These are phyloP conservation scores for Orthosia gracilis DNA, from an alignment of 2,888 invertebrate genomes.

Conservation along the genomic window DNA sequence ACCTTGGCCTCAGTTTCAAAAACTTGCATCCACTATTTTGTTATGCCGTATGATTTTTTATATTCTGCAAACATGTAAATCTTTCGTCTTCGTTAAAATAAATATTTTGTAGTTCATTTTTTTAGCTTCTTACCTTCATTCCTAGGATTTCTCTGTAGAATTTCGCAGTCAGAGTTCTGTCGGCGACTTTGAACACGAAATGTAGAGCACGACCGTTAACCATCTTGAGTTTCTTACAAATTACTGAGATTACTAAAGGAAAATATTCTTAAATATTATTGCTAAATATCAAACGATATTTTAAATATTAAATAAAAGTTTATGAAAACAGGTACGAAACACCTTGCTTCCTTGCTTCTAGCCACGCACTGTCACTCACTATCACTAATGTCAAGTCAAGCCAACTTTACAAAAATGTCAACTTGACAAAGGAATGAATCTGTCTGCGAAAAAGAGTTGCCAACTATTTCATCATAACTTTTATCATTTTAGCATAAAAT, in stretches of 20 bases:
- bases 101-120: background rate
- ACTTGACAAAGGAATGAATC: slow-evolving; percentile 25
- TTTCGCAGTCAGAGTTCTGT: slow-evolving; percentile 95
- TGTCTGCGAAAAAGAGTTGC: slow-evolving; percentile 22
- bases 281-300: slow-evolving; percentile 11
- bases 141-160: slow-evolving; percentile 98
- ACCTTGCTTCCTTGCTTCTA: slow-evolving; percentile 1
- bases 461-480: slow-evolving; percentile 41
- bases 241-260: slow-evolving; percentile 58
- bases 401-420: slow-evolving; percentile 19
- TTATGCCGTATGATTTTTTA: background rate
- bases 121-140: slow-evolving; percentile 95
- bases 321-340: background rate
- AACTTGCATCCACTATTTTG: background rate
- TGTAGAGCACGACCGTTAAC: slow-evolving; percentile 96
- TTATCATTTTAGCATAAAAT: slow-evolving; percentile 12
- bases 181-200: slow-evolving; percentile 99
- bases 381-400: background rate
- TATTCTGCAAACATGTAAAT: background rate
- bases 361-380: slow-evolving; percentile 38
- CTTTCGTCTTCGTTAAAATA: background rate
- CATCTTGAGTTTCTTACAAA: slow-evolving; percentile 78
- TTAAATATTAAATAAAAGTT: background rate
- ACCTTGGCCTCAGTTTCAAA: slow-evolving; percentile 38
- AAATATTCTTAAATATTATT: background rate